phyloP scores from a whole-genome alignment of 2,113 vertebrate species.

The Bothrops jararaca region DNA sequence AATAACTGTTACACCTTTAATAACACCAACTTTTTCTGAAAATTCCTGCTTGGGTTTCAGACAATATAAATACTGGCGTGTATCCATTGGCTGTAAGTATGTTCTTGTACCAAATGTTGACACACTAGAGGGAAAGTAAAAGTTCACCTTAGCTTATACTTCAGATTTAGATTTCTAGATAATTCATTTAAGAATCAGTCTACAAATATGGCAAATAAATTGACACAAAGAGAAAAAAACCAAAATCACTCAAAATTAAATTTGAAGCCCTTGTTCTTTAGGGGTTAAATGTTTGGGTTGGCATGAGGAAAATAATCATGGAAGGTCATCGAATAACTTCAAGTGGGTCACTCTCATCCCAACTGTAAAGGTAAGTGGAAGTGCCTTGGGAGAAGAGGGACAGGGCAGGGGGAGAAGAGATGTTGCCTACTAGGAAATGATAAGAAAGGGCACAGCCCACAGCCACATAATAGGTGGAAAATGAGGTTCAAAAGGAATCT shows the following conservation, averaged over 20 bases:
- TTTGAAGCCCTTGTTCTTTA: neutral
- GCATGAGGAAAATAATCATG: neutral
- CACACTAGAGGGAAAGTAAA: conserved; percentile 64
- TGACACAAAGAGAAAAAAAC: neutral
- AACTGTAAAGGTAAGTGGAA: neutral
- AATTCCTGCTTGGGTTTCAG: conserved; percentile 96
- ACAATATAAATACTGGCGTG: conserved; percentile 95
- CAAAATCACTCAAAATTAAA: neutral
- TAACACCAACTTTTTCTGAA: conserved; percentile 95
- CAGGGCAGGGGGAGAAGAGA: neutral
- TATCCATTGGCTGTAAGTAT: conserved; percentile 96
- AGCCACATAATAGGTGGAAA: neutral
- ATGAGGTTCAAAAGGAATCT: neutral
- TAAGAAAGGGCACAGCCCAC: neutral
- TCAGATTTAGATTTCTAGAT: neutral
- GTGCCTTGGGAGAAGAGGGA: neutral
- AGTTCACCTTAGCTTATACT: neutral
- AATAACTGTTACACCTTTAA: conserved; percentile 96
- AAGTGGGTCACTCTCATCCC: neutral
- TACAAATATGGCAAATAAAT: neutral
- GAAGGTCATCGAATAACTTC: neutral
- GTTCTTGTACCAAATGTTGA: conserved; percentile 95
- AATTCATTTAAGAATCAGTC: neutral
- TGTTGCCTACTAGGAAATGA: neutral
- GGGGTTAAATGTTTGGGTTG: neutral